Evolutionary conservation across 2,888 invertebrate species (phyloP).

Genomic region (Eristalinus sepulchralis): DNA sequence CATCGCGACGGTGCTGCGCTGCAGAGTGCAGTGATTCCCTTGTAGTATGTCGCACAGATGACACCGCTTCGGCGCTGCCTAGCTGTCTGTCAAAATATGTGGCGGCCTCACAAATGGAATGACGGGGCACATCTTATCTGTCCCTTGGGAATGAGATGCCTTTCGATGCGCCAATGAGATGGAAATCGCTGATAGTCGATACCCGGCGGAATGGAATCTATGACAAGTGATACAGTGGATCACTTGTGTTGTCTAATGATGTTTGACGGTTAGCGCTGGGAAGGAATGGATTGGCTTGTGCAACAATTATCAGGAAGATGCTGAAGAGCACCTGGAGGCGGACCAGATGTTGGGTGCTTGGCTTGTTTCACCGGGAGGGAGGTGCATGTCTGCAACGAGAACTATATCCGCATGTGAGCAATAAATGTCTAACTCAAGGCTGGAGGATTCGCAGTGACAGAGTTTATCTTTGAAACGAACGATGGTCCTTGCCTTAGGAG

Average conservation of each 20-base stretch:
- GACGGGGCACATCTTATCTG: not conserved
- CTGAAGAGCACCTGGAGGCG: not conserved
- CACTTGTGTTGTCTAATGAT: not conserved
- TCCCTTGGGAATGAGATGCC: not conserved
- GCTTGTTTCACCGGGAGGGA: too few relatives aligned
- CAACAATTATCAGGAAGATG: not conserved
- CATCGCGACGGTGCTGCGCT: not conserved
- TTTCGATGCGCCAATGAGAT: not conserved
- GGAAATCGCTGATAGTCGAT: not conserved
- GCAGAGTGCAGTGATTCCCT: constrained; percentile 14
- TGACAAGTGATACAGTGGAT: not conserved
- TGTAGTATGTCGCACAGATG: constrained; percentile 43
- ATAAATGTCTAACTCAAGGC: too few relatives aligned
- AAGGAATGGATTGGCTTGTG: not conserved
- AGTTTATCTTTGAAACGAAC: too few relatives aligned
- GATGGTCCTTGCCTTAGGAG: too few relatives aligned
- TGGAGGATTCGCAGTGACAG: too few relatives aligned
- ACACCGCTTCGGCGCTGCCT: constrained; percentile 35
- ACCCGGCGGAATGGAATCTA: not conserved
- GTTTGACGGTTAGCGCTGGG: not conserved
- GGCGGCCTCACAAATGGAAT: constrained; percentile 33
- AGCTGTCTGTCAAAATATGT: constrained; percentile 56
- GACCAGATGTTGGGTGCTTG: too few relatives aligned
- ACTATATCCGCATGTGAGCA: too few relatives aligned
- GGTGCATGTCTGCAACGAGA: too few relatives aligned